phyloP scores from a whole-genome alignment of 37 sponge, comb jelly and placozoan genomes.

The Theonella swinhoei region DNA sequence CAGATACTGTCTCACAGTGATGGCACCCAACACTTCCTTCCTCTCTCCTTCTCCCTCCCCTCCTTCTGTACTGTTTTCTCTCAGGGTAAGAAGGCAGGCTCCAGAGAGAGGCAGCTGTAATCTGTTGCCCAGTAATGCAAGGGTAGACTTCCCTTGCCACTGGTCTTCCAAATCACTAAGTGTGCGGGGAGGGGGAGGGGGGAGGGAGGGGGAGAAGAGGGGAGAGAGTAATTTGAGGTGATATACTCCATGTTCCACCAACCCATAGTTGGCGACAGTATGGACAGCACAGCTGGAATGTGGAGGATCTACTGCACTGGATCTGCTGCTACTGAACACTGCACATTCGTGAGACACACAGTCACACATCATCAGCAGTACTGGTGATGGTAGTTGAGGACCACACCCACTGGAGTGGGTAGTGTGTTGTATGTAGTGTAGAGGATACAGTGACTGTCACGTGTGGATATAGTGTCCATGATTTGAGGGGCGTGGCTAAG shows the following conservation, averaged over 20 bases:
- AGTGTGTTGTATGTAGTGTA: no score
- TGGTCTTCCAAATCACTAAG: background rate
- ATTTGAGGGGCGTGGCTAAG: background rate
- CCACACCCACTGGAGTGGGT: no score
- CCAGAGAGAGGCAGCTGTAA: background rate
- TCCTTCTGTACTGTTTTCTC: background rate
- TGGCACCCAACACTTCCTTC: background rate
- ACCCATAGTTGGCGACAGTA: background rate
- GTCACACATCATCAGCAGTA: background rate
- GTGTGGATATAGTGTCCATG: background rate
- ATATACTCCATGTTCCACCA: background rate
- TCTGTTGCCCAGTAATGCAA: background rate
- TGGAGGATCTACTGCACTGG: background rate
- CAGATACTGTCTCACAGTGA: background rate
- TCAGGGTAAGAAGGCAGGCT: background rate
- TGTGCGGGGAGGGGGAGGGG: background rate
- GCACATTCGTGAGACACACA: no score
- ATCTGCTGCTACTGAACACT: background rate
- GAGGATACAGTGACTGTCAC: constrained; percentile 3
- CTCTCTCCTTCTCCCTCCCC: background rate
- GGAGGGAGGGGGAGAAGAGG: background rate
- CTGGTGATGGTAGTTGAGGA: no score
- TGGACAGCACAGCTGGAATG: background rate
- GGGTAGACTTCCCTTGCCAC: background rate
- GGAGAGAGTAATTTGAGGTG: no score